Evolutionary conservation across 2,888 invertebrate species (phyloP).

Genomic region (Choreutis nemorana): DNA sequence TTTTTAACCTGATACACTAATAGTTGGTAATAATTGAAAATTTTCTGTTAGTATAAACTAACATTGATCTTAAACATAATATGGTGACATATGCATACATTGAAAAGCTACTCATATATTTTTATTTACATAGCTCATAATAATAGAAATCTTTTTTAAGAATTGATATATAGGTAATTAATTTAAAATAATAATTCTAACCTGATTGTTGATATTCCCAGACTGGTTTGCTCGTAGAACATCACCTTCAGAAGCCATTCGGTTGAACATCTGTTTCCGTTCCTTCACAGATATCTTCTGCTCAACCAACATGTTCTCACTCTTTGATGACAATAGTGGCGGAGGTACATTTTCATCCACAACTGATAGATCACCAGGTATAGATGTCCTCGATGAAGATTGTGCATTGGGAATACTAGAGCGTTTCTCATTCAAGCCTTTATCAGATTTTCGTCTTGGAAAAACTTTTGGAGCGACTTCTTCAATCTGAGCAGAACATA

Average conservation of each 20-base stretch:
- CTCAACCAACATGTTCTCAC: slow-evolving; percentile 55
- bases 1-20: no score
- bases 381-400: slow-evolving; percentile 21
- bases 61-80: no score
- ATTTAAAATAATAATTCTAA: slow-evolving; percentile 43
- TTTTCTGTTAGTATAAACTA: no score
- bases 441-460: slow-evolving; percentile 40
- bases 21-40: no score
- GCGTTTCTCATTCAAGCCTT: slow-evolving; percentile 25
- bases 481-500: slow-evolving; percentile 16
- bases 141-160: no score
- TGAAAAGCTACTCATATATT: no score
- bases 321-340: slow-evolving; percentile 33
- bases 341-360: slow-evolving; percentile 20
- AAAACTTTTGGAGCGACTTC: slow-evolving; percentile 39
- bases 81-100: no score
- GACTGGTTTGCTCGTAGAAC: slow-evolving; percentile 59
- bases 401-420: slow-evolving; percentile 19
- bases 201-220: slow-evolving; percentile 64
- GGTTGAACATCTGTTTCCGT: slow-evolving; percentile 90
- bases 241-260: slow-evolving; percentile 85
- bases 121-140: no score
- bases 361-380: slow-evolving; percentile 24
- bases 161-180: no score
- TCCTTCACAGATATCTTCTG: slow-evolving; percentile 89